Percentiles rank a stretch among this genome's conserved stretches.
These are phyloP conservation scores for Sarcophaga rosellei DNA, from an alignment of 2,888 invertebrate genomes.

Conservation along the genomic window DNA sequence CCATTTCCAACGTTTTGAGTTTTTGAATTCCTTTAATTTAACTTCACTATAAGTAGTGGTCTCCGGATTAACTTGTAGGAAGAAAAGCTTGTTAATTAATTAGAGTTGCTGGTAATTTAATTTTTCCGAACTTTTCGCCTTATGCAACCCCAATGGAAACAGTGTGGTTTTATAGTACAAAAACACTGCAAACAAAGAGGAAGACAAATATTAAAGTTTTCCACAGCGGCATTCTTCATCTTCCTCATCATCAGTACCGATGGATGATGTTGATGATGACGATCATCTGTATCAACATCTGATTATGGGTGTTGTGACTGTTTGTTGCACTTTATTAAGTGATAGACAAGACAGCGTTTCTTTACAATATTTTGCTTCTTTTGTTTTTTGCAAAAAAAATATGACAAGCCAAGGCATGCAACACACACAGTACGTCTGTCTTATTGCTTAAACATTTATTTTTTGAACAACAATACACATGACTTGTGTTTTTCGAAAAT, in stretches of 20 bases:
- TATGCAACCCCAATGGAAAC: background rate
- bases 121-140: background rate
- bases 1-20: background rate
- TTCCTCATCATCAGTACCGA: slow-evolving; percentile 27
- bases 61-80: no score
- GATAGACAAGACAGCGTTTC: slow-evolving; percentile 65
- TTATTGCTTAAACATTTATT: background rate
- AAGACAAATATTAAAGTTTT: slow-evolving; percentile 24
- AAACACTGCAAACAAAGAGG: background rate
- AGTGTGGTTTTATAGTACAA: slow-evolving; percentile 13
- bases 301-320: slow-evolving; percentile 66
- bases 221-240: slow-evolving; percentile 21
- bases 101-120: no score
- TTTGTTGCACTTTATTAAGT: slow-evolving; percentile 64
- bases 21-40: no score
- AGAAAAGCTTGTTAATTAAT: no score
- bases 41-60: no score
- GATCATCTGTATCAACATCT: slow-evolving; percentile 54
- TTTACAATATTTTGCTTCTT: slow-evolving; percentile 24
- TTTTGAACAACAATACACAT: slow-evolving; percentile 48
- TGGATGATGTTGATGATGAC: slow-evolving; percentile 2
- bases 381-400: background rate
- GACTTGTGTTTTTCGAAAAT: slow-evolving; percentile 41
- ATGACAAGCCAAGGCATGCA: background rate
- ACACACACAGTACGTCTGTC: background rate